Evolutionary conservation across 2,113 vertebrate species (phyloP), one percentile per base, ranked within the genome.

Genomic region (Corythornis cristatus): DNA sequence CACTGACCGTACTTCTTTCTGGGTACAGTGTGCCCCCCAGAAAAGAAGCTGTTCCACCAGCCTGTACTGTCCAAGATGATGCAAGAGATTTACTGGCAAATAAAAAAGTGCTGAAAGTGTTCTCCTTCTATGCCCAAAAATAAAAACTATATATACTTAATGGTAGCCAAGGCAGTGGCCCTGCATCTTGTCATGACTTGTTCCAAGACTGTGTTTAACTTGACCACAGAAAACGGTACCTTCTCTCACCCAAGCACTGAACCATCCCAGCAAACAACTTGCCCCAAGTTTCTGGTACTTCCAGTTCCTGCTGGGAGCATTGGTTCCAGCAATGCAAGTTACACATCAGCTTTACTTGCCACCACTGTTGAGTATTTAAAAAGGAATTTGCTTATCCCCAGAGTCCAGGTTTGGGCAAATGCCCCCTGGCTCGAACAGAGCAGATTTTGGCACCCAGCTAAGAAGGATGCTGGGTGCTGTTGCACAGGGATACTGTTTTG

Each of bases 221-320:
- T 15, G 57, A 18, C 15, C 18, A 4, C 21, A 23, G 4, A 2
- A 43, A 82, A 33, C 0, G 0, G 35, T 4, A 19, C 31, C 29
- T 70, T 40, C n/a, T 50, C 11, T 51, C 58, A 42, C 0, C 0
- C 46, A 50, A 62, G 43, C 1, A 0, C 46, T 1, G 0, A 6
- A 66, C 53, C 29, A 14, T 15, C 33, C 50, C 8, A 2, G 65
- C 76, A 14, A 86, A 20, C 18, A 2, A 25, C 46, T 23, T 1
- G 1, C n/a, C 20, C 22, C 17, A 22, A 53, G 42, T 11, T 64
- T 53, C 70, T n/a, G 5, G 6, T 31, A 7, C 35, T 74, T 62
- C 12, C 5, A 16, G 62, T 45, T 73, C n/a, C 81, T 15, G n/a
- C 56, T 70, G 56, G 35, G 48, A 84, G 11, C 2, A 0, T 9